phyloP scores from a whole-genome alignment of 1,140 invertebrate genomes.

The Physella acuta region DNA sequence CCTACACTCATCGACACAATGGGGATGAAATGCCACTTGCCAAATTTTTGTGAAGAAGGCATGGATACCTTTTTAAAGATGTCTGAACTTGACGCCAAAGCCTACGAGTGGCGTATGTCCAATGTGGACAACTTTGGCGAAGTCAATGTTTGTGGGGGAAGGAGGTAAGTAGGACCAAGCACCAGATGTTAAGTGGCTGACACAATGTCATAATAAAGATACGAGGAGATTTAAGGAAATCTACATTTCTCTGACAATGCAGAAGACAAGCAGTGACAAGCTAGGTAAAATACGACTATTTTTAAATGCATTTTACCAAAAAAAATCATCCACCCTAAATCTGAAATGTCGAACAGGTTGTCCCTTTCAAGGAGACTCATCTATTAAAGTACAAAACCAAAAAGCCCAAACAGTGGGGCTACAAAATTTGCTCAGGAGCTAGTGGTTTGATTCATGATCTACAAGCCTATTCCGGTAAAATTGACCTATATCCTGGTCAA shows the following conservation, averaged over 20 bases:
- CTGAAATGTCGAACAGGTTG: background rate
- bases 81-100: too few species aligned
- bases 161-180: too few species aligned
- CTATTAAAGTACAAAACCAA: constrained; percentile 35
- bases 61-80: too few species aligned
- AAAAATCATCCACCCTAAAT: background rate
- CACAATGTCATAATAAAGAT: background rate
- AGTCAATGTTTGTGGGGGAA: background rate
- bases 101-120: too few species aligned
- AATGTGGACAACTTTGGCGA: background rate
- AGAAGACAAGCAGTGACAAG: background rate
- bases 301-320: background rate
- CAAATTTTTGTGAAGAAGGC: too few species aligned
- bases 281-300: constrained; percentile 1
- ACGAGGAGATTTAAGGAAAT: background rate
- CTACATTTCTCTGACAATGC: background rate
- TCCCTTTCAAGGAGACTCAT: constrained; percentile 35
- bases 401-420: constrained; percentile 41
- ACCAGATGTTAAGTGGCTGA: background rate
- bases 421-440: constrained; percentile 31
- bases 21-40: too few species aligned
- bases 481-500: background rate
- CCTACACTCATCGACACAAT: too few species aligned
- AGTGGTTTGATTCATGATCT: constrained; percentile 36
- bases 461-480: constrained; percentile 31